Percentiles rank a stretch among this genome's conserved stretches.
These are phyloP conservation scores for Paradisaea rubra DNA, from an alignment of 2,113 vertebrate species.

Conservation along the genomic window DNA sequence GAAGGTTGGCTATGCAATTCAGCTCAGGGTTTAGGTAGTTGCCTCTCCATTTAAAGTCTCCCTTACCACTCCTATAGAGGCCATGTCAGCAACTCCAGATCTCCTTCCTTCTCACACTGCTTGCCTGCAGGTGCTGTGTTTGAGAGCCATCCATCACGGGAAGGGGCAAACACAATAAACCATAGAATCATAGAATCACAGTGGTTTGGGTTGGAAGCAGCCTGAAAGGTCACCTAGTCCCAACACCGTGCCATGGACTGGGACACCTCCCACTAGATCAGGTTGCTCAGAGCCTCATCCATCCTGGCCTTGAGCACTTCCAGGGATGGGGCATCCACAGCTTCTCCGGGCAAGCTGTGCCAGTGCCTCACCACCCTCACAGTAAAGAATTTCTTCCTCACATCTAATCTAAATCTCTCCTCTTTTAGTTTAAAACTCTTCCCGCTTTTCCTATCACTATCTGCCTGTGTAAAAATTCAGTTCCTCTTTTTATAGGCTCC, in stretches of 20 bases:
- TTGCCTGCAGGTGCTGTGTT: not conserved
- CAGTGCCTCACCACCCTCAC: not conserved
- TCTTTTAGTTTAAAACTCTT: not conserved
- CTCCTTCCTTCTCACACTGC: not conserved
- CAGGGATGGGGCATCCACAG: not conserved
- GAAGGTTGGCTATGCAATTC: not conserved
- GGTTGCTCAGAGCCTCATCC: not conserved
- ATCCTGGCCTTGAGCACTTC: not conserved
- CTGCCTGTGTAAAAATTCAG: not conserved
- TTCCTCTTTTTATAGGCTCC: not conserved
- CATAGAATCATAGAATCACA: not conserved
- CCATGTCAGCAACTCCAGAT: not conserved
- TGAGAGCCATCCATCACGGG: not conserved
- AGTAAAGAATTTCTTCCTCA: not conserved
- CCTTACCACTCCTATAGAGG: not conserved
- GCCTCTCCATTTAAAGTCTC: not conserved
- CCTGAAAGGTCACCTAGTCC: not conserved
- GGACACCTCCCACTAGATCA: not conserved
- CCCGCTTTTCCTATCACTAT: not conserved
- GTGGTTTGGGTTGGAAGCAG: not conserved
- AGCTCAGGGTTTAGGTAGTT: accelerated
- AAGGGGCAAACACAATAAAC: not conserved
- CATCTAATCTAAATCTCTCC: not conserved
- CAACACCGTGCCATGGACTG: not conserved
- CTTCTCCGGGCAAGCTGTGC: not conserved